These are phyloP conservation scores for Parambassis ranga DNA, from an alignment of 2,797 vertebrate species.

Conservation along the genomic window DNA sequence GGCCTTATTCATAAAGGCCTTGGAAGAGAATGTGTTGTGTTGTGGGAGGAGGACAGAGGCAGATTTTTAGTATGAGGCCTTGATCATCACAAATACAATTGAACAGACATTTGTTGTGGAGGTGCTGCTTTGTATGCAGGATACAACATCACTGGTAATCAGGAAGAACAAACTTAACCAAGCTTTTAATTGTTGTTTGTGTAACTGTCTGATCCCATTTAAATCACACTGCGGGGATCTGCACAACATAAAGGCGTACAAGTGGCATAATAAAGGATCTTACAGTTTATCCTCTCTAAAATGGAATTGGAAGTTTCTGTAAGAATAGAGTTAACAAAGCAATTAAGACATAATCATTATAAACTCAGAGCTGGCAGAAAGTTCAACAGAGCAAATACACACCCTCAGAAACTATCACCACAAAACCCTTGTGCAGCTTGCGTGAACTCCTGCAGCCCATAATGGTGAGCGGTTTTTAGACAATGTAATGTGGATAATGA, in stretches of 20 bases:
- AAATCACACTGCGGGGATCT: constrained; percentile 55
- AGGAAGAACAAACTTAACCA: constrained; percentile 80
- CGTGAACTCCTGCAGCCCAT: background rate
- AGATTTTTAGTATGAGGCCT: constrained; percentile 51
- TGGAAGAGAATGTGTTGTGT: constrained; percentile 38
- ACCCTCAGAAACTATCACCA: background rate
- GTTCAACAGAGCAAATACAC: background rate
- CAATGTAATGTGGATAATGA: constrained; percentile 7
- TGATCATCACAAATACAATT: constrained; percentile 64
- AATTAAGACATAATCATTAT: constrained; percentile 42
- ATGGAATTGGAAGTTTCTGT: constrained; percentile 36
- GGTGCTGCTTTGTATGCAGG: constrained; percentile 61
- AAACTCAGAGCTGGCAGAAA: constrained; percentile 8
- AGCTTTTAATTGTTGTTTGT: constrained; percentile 83
- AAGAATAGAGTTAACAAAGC: constrained; percentile 34
- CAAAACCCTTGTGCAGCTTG: background rate
- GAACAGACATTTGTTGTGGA: constrained; percentile 53
- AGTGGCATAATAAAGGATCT: constrained; percentile 56
- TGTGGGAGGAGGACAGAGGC: constrained; percentile 45
- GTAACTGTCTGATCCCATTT: constrained; percentile 73
- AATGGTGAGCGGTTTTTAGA: background rate
- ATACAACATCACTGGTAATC: constrained; percentile 72
- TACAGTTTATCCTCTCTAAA: constrained; percentile 44
- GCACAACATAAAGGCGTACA: constrained; percentile 46
- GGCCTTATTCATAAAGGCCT: constrained; percentile 55